Base-by-base conservation (phyloP, 2,113 vertebrate genomes). In the Lichenostomus cassidix region DNA sequence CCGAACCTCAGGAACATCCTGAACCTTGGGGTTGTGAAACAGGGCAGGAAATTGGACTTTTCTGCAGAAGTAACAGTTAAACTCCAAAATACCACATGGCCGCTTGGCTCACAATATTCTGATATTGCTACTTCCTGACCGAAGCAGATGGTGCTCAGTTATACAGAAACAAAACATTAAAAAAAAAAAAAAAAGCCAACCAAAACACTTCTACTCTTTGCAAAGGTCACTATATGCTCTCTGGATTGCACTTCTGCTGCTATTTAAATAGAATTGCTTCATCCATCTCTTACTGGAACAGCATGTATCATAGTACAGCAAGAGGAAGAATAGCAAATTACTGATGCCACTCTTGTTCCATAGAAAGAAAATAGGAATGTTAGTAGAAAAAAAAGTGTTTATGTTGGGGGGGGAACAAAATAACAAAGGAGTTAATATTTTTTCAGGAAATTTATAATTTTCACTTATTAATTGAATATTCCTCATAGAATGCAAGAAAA, bases 41-140 rank as follows among this genome's bases (percentile, higher is more conserved):
- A 94, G 41, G 46, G 35, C 74, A 95, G 91, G 94, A 97, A 96
- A 92, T 20, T 1, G 1, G 64, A n/a, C 15, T 31, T 73, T 89
- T 96, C 42, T 92, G 15, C 74, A 12, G 50, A 78, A 79, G 79
- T 91, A 79, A 83, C 89, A 78, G 80, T 62, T 73, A 52, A 91
- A 76, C 18, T 91, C n/a, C 64, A 78, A 95, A 97, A 91, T 79
- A 89, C 62, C 94, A 49, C 84, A 84, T 84, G 89, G 49, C 58
- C 82, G 35, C 27, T 96, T 92, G 93, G 78, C 91, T 95, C 58
- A 89, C 24, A 1, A 8, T 73, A 87, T 69, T 92, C 65, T 73
- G 81, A 27, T 91, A 95, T 82, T 95, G 87, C 81, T 95, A 11
- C 84, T 97, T 97, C 94, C 95, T 94, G 95, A 91, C 87, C 62